Base-by-base conservation (phyloP, 2,888 invertebrate species). In the Nemotelus nigrinus region DNA sequence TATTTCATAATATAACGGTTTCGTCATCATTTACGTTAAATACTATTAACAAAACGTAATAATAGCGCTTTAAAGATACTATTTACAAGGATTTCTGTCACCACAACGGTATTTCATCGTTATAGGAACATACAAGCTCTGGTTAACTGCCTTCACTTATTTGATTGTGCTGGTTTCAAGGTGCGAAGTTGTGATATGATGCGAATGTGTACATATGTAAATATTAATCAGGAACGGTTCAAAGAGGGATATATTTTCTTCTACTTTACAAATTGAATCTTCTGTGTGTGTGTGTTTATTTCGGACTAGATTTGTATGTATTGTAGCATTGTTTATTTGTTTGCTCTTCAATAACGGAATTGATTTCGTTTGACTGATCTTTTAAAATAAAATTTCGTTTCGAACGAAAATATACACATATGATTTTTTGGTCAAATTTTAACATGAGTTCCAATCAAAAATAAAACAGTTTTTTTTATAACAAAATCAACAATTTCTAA, bases 241-340 rank as follows among this genome's bases (percentile, higher is more conserved):
- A 63, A 44, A 41, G 25, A 39, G n/a, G 58, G 45, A 47, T 72
- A 57, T 72, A 48, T 74, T 74, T 39, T 74, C 63, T 72, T 72
- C 60, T 57, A 60, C 74, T 74, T 74, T 74, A 60, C 74, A 74
- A 74, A 74, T 74, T 74, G 74, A 74, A 74, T 74, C 74, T 6
- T 63, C 63, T 60, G 74, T 60, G 63, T 74, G 47, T 63, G 74
- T 74, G 60, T 48, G 48, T 57, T 74, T 74, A 64, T 63, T 72
- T 57, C 43, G 25, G 7, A 25, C 4, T 72, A 3, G 6, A 5
- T 57, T 72, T 53, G 53, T 7, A 53, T 53, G 53, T 7, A 53
- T n/a, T 7, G n/a, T 67, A 8, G n/a, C 48, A 3, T 67, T 45
- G 4, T 6, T n/a, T 67, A 48, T 67, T 50, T 67, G 43, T 39